Percentiles rank a stretch among this genome's conserved stretches.
Evolutionary conservation across 1,140 invertebrate species (phyloP).

Genomic region (Lepidurus packardi): DNA sequence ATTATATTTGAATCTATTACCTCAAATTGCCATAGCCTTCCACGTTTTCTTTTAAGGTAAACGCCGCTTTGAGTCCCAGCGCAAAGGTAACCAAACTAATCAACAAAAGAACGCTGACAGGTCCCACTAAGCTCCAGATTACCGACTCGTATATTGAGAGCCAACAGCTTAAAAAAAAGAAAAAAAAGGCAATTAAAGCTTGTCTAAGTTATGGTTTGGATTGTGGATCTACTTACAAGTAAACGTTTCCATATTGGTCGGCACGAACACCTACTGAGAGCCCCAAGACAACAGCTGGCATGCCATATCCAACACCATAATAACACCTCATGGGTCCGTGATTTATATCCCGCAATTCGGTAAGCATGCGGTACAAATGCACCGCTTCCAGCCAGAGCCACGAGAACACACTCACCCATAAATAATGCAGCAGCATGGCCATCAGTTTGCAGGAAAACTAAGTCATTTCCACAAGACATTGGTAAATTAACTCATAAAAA

Average conservation of each 20-base stretch:
- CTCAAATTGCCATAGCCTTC: constrained; percentile 82
- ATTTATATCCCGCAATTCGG: constrained; percentile 92
- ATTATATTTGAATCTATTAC: constrained; percentile 44
- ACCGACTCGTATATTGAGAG: constrained; percentile 85
- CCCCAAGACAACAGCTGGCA: constrained; percentile 84
- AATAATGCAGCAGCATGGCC: constrained; percentile 87
- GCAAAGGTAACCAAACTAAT: constrained; percentile 72
- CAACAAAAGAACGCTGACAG: constrained; percentile 67
- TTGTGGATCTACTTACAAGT: constrained; percentile 66
- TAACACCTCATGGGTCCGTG: constrained; percentile 91
- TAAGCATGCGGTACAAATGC: constrained; percentile 89
- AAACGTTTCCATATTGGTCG: constrained; percentile 90
- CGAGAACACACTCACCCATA: constrained; percentile 78
- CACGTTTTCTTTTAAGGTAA: constrained; percentile 82
- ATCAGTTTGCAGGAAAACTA: constrained; percentile 80
- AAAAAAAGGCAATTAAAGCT: not conserved
- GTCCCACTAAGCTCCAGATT: constrained; percentile 84
- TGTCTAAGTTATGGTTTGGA: not conserved
- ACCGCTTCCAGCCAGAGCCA: constrained; percentile 89
- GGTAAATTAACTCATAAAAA: constrained; percentile 1
- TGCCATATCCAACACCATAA: constrained; percentile 89
- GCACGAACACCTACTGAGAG: constrained; percentile 84
- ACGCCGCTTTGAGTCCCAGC: constrained; percentile 79
- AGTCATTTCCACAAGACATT: not conserved
- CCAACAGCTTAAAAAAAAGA: constrained; percentile 74